Evolutionary conservation across 2,113 vertebrate genomes (phyloP).

Genomic region (Copsychus sechellarum): DNA sequence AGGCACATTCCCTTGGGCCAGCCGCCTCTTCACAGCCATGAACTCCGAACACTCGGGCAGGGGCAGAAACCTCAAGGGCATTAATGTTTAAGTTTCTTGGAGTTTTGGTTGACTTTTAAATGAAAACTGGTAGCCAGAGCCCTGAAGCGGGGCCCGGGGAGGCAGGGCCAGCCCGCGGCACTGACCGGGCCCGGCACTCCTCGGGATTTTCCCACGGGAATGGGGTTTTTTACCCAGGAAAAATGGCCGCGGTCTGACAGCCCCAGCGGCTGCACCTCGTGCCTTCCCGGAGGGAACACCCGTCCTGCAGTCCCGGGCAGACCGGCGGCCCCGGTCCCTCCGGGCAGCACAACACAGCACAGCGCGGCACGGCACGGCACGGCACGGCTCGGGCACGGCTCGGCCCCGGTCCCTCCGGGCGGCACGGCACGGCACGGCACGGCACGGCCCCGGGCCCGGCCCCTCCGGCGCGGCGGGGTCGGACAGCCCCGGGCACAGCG

Average conservation of each 20-base stretch:
- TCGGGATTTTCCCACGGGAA: not conserved
- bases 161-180: not conserved
- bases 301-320: rapidly evolving
- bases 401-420: not conserved
- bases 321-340: not conserved
- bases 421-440: not conserved
- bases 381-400: not conserved
- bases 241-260: not conserved
- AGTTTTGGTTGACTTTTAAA: not conserved
- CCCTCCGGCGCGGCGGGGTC: not conserved
- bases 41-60: not conserved
- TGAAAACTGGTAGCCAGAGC: not conserved
- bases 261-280: not conserved
- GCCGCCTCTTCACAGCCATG: not conserved
- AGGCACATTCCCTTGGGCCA: not conserved
- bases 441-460: too few species aligned
- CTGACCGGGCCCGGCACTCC: not conserved
- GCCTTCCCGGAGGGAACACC: not conserved
- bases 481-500: not conserved
- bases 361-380: too few species aligned
- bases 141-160: rapidly evolving
- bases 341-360: not conserved
- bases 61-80: not conserved
- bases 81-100: too few species aligned
- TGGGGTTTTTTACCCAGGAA: not conserved